Conservation (phyloP, 2,888 invertebrate species). For the Drosophila prolongata region DNA sequence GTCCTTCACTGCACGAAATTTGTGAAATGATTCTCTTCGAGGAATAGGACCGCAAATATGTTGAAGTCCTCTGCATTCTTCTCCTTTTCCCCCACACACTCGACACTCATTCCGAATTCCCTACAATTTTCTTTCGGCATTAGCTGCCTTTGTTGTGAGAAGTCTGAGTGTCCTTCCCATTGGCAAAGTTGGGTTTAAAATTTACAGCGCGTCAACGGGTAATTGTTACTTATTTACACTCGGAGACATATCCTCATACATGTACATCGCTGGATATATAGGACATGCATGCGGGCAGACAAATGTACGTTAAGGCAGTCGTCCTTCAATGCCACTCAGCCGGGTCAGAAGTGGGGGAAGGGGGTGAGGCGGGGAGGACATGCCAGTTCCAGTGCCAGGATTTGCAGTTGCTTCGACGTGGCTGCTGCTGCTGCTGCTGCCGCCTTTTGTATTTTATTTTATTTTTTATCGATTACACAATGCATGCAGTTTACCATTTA, state of each 20-base stretch:
- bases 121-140: not conserved
- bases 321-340: constrained; percentile 46
- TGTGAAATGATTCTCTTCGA: too few relatives aligned
- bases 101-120: not conserved
- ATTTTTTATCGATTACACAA: constrained; percentile 75
- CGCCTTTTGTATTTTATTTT: constrained; percentile 28
- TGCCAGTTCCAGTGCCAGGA: constrained; percentile 25
- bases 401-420: constrained; percentile 14
- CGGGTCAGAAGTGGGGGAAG: not conserved
- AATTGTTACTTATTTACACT: constrained; percentile 43
- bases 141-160: not conserved
- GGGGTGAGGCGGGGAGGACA: not conserved
- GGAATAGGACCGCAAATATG: too few relatives aligned
- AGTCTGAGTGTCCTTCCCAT: not conserved
- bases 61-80: too few relatives aligned
- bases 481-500: constrained; percentile 76
- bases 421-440: not conserved
- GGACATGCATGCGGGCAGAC: constrained; percentile 29
- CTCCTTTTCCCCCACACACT: too few relatives aligned
- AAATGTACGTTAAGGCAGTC: constrained; percentile 54
- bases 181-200: constrained; percentile 28
- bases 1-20: too few relatives aligned
- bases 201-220: constrained; percentile 47
- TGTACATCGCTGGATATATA: constrained; percentile 4
- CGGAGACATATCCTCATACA: constrained; percentile 4